Evolutionary conservation across 2,797 vertebrate genomes (phyloP).

Genomic region (Danio kyathit): DNA sequence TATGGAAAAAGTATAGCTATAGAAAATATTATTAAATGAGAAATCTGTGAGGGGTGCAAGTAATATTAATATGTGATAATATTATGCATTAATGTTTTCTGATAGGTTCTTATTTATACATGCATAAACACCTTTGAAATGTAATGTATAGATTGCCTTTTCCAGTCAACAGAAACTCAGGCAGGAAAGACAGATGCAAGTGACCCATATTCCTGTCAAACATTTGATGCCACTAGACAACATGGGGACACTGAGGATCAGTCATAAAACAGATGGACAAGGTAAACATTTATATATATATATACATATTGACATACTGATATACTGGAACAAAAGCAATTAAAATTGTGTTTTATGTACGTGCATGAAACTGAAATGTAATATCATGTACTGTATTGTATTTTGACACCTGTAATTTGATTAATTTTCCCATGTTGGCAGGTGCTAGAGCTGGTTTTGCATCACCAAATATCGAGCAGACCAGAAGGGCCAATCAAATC

Average conservation of each 20-base stretch:
- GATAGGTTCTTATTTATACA: too few relatives aligned
- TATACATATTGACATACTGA: neutral
- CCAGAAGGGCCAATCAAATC: conserved; percentile 11
- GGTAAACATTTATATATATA: conserved; percentile 26
- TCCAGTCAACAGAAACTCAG: neutral
- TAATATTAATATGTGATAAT: too few relatives aligned
- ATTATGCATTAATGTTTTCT: too few relatives aligned
- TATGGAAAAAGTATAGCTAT: too few relatives aligned
- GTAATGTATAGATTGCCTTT: neutral
- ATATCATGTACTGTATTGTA: neutral
- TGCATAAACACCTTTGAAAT: neutral
- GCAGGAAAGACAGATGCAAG: conserved; percentile 51
- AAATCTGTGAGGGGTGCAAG: too few relatives aligned
- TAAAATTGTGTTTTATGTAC: neutral
- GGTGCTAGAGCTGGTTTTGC: conserved; percentile 45
- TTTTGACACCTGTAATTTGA: neutral
- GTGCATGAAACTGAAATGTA: neutral
- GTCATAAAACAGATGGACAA: conserved; percentile 32
- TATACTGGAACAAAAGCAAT: neutral
- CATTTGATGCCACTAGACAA: conserved; percentile 48
- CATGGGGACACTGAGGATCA: conserved; percentile 35
- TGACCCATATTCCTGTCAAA: conserved; percentile 43
- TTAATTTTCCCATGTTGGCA: neutral
- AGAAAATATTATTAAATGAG: too few relatives aligned
- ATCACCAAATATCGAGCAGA: conserved; percentile 14